Evolutionary conservation across 2,888 invertebrate species (phyloP), one percentile per base, ranked within the genome.

Genomic region (Leptopilina drosophilae): DNA sequence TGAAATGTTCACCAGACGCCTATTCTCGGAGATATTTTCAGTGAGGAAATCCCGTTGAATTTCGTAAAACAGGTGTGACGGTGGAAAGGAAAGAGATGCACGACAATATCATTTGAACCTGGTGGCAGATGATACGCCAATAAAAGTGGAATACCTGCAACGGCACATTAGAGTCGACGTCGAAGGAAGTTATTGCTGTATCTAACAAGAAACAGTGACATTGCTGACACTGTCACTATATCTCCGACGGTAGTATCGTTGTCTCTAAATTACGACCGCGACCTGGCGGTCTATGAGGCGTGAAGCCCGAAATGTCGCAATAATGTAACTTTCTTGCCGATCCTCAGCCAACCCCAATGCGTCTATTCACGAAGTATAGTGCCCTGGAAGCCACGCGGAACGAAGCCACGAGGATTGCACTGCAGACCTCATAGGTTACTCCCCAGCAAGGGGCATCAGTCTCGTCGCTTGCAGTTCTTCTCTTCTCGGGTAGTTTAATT

Each of bases 291-390:
- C 88, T 88, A 90, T 90, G 89, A 85, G 77, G 87, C 89, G 89
- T 89, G 89, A 89, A 88, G 88, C 85, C 81, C 84, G 87, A 87
- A 88, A 87, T 85, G 84, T 86, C 77, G 88, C 88, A 89, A 87
- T 89, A 89, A 89, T 86, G 87, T 89, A 88, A 86, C 88, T 88
- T 89, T 89, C 90, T 89, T 90, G 89, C 88, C 86, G 83, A 87
- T 87, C 86, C 84, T 82, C 64, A 14, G 53, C n/a, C 15, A 40
- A 76, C 78, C 64, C 78, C 78, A 78, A 78, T 80, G 78, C 69
- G 77, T 80, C 82, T 77, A 80, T 85, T 80, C 79, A 82, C 83
- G 83, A 86, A 81, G 82, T 85, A 85, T 81, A 75, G 81, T 65
- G 20, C 56, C 78, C 73, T 77, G 59, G 77, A 81, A 82, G 81